These are phyloP conservation scores for Aproaerema taeniolella DNA, from an alignment of 2,888 invertebrate genomes.

Conservation along the genomic window DNA sequence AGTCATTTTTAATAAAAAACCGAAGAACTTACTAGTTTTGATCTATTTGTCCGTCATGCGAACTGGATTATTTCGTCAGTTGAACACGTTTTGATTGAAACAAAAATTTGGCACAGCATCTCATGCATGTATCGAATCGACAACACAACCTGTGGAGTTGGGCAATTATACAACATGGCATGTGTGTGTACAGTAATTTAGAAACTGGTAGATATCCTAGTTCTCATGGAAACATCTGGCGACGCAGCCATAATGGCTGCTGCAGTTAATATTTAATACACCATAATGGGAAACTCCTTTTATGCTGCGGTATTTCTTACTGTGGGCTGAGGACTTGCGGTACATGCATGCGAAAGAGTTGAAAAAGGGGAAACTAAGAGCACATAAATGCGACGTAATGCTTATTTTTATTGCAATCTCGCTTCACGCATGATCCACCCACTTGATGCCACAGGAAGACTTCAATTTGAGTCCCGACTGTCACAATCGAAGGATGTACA, in stretches of 20 bases:
- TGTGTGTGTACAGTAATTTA: background rate
- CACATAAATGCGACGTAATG: too few species aligned
- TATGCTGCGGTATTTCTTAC: background rate
- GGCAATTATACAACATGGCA: too few species aligned
- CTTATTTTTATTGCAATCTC: too few species aligned
- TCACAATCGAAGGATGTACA: slow-evolving; percentile 67
- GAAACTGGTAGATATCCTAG: slow-evolving; percentile 14
- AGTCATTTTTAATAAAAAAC: slow-evolving; percentile 11
- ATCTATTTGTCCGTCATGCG: too few species aligned
- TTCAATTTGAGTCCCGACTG: slow-evolving; percentile 41
- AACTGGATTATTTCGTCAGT: too few species aligned
- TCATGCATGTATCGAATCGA: too few species aligned
- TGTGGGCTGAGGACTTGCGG: too few species aligned
- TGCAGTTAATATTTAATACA: slow-evolving; percentile 20
- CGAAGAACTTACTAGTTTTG: slow-evolving; percentile 3
- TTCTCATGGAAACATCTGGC: slow-evolving; percentile 35
- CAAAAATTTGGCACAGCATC: background rate
- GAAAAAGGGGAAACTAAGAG: too few species aligned
- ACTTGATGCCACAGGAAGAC: slow-evolving; percentile 45
- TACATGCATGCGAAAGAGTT: too few species aligned
- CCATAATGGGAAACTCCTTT: slow-evolving; percentile 24
- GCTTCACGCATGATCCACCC: slow-evolving; percentile 22
- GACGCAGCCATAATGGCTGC: slow-evolving; percentile 28
- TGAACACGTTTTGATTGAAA: background rate
- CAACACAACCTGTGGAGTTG: too few species aligned